These are phyloP conservation scores for Parnassius glacialis DNA, from an alignment of 2,888 invertebrate genomes.

Conservation along the genomic window DNA sequence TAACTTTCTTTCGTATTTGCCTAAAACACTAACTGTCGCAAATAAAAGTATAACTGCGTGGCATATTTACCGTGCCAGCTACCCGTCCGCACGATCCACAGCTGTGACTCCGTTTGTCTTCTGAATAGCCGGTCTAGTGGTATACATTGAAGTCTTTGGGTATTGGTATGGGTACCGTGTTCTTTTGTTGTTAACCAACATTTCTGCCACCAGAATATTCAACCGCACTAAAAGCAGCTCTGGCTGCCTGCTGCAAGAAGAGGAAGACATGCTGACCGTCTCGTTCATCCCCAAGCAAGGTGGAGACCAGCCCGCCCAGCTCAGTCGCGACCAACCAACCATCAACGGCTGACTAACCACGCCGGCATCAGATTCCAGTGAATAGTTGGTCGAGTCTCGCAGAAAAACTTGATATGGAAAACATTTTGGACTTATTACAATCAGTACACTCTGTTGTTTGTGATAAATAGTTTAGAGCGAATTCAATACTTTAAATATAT, in stretches of 20 bases:
- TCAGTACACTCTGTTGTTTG: no score
- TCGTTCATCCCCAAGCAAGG: constrained; percentile 62
- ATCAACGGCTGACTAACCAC: constrained; percentile 45
- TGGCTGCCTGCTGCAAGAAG: constrained; percentile 65
- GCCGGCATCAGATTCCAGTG: not conserved
- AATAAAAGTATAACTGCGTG: no score
- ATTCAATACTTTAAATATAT: not conserved
- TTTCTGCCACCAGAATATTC: constrained; percentile 53
- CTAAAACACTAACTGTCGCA: no score
- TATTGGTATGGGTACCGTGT: no score
- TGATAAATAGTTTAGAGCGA: not conserved
- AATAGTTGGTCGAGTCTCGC: not conserved
- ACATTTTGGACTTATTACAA: no score
- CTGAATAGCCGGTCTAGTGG: no score
- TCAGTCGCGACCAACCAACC: constrained; percentile 42
- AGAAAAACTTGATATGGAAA: not conserved
- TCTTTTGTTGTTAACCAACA: no score
- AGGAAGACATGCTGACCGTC: constrained; percentile 71
- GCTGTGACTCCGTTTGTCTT: not conserved
- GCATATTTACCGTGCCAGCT: no score
- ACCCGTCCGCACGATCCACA: not conserved
- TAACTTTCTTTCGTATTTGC: no score
- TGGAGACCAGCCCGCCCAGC: not conserved
- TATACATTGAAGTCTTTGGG: no score
- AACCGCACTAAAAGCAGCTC: constrained; percentile 61